Base-by-base conservation (phyloP, 2,888 invertebrate species). In the Steinernema hermaphroditum region DNA sequence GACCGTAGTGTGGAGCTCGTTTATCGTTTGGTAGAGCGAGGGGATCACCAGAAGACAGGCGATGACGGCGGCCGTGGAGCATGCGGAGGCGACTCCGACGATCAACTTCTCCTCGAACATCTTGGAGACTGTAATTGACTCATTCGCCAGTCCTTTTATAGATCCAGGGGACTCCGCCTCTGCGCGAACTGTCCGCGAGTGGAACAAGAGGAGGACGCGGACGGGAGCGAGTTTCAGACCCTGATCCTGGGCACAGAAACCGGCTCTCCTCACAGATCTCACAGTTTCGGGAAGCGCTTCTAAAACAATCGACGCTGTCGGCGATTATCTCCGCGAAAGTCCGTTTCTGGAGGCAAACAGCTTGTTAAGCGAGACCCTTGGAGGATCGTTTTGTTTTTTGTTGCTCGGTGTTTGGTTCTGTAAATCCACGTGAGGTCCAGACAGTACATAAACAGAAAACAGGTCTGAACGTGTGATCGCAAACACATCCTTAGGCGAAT, bases 41-140 rank as follows among this genome's bases (percentile, higher is more conserved):
- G 57, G 57, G 32, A 57, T 57, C 27, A 57, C 57, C 16, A 57
- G 27, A 24, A 57, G 57, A 29, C 57, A 57, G 57, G 32, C 57
- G 57, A 29, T 29, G 57, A 57, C 57, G 29, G 57, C 57, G 57
- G 32, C 57, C 27, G 57, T 57, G 27, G 57, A 57, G 27, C 27
- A 24, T 16, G 57, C 57, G 57, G 57, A 24, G 27, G 57, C 57
- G 8, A 57, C 32, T 57, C 57, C 57, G 57, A 57, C 57, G 27
- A 57, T 29, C 27, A 57, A 16, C 29, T 57, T 57, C 57, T 57
- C 57, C 57, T 57, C 57, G 32, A 57, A 57, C 57, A 57, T 57
- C 24, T 24, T n/a, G 46, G 16, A 46, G 46, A 19, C n/a, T 46
- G 37, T 46, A 19, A 19, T 46, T 19, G 46, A 6, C 46, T 46